Base-by-base conservation (phyloP, 2,888 invertebrate genomes). In the Apomyelois bistriatella region DNA sequence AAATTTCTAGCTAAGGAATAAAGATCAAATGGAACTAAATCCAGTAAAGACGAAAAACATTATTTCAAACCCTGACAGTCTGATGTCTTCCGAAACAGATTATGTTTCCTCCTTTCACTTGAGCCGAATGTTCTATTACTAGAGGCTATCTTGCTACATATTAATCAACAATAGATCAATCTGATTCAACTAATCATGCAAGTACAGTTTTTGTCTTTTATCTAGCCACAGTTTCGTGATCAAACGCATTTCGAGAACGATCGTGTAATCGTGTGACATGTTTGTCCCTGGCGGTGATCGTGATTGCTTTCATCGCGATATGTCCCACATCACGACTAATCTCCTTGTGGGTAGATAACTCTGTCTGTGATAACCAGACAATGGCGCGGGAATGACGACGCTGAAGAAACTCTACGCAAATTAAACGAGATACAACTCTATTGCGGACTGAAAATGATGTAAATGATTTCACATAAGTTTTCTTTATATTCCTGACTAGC, bases 281-380 rank as follows among this genome's bases (percentile, higher is more conserved):
- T 65, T 56, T 65, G 69, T 68, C 72, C 66, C 64, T 55, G 61
- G 55, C 61, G 59, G 61, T 60, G 66, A 68, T 81, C 84, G 83
- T 85, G 83, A 76, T 78, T 62, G 78, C 79, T 84, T 85, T 82
- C 82, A 84, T 82, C 81, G 70, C 67, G 84, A 81, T 84, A 81
- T 66, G 72, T 64, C 56, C 68, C 69, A 71, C 73, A 72, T 79
- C 79, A 80, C 80, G 81, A 80, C 62, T 74, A 73, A 76, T 76
- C 74, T 71, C 58, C 59, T 59, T 13, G 43, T 12, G 43, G 22
- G 46, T 46, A 32, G 32, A 46, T 32, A 43, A 43, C 12, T 22
- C 17, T 13, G 66, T 74, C 75, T 75, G 53, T 52, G 59, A 49
- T 58, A 12, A 40, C 17, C 43, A 72, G 61, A 74, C 74, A 74